Conservation (phyloP, 2,797 vertebrate genomes). For the Rhynchotus rufescens region DNA sequence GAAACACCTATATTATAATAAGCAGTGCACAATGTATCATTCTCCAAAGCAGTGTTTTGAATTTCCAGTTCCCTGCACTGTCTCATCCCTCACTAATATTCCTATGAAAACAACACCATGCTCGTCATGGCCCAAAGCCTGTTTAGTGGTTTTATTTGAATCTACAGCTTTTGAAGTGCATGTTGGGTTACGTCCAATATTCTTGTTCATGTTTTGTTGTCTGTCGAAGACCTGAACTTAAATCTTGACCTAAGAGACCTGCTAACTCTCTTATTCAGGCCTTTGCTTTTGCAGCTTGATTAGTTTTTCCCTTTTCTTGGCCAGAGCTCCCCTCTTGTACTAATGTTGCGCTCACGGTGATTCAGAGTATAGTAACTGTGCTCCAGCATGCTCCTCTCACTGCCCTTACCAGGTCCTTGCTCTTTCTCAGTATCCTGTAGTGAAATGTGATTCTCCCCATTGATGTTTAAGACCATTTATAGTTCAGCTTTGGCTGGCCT, state of each 20-base stretch:
- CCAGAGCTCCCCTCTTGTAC: background rate
- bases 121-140: background rate
- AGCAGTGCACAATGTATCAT: background rate
- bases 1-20: background rate
- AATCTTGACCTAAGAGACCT: background rate
- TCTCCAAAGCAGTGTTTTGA: background rate
- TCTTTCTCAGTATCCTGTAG: background rate
- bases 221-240: background rate
- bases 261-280: background rate
- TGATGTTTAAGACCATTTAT: background rate
- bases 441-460: background rate
- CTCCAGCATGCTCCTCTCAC: background rate
- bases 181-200: background rate
- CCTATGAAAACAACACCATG: background rate
- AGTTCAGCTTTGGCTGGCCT: background rate
- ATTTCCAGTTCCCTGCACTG: background rate
- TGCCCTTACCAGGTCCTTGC: background rate
- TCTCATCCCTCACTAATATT: background rate
- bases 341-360: accelerated
- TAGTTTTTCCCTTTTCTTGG: background rate
- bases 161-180: background rate
- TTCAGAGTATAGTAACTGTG: background rate
- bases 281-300: background rate
- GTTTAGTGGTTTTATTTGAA: background rate
- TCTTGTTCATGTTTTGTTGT: background rate